Evolutionary conservation across 2,888 invertebrate genomes (phyloP).

Genomic region (Nemotelus nigrinus): DNA sequence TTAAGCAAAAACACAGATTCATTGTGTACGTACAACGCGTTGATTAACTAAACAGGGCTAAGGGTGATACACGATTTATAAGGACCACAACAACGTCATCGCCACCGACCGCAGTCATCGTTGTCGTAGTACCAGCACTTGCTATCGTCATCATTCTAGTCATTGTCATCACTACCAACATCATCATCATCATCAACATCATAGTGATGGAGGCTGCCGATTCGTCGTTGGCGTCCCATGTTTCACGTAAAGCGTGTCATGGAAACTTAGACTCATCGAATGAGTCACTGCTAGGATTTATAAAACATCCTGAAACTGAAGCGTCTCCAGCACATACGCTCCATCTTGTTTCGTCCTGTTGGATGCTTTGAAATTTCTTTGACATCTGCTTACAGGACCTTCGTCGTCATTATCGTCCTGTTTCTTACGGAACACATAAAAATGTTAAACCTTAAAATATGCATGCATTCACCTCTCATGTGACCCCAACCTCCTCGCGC

Average conservation of each 20-base stretch:
- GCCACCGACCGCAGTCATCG: not conserved
- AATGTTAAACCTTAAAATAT: conserved; percentile 33
- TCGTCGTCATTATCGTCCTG: conserved; percentile 22
- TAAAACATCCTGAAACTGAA: not conserved
- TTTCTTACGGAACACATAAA: conserved; percentile 20
- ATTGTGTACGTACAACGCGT: conserved; percentile 36
- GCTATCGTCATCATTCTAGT: not conserved
- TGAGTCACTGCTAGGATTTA: not conserved
- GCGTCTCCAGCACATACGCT: no score
- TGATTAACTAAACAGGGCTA: conserved; percentile 37
- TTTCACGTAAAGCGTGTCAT: not conserved
- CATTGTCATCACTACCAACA: not conserved
- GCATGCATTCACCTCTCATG: conserved; percentile 13
- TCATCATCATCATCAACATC: not conserved
- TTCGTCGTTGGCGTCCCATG: no score
- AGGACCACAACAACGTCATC: conserved; percentile 19
- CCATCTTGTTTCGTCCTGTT: not conserved
- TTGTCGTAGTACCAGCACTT: conserved; percentile 8
- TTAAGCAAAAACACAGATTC: conserved; percentile 42
- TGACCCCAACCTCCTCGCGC: conserved; percentile 9
- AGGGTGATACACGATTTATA: conserved; percentile 21
- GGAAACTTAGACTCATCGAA: not conserved
- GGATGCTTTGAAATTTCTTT: conserved; percentile 17
- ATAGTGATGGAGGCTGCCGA: no score
- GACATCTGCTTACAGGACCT: conserved; percentile 28